These are phyloP conservation scores for Ochotona princeps DNA, from an alignment of 2,113 vertebrate species.

Conservation along the genomic window DNA sequence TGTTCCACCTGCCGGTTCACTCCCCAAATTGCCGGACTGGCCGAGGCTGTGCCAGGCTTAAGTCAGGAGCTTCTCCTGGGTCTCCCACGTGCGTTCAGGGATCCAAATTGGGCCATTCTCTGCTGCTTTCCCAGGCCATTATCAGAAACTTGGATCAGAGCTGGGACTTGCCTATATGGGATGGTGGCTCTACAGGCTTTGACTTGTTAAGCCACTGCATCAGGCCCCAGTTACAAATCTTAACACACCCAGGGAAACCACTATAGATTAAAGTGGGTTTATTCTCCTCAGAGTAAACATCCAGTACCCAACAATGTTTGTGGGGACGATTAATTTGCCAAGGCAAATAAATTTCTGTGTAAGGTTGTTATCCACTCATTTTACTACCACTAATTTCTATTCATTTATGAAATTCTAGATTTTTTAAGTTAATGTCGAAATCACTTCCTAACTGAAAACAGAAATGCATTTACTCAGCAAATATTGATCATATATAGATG, in stretches of 20 bases:
- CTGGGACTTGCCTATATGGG: too few species aligned
- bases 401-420: not conserved
- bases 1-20: too few species aligned
- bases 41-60: too few species aligned
- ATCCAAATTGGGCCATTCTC: too few species aligned
- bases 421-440: conserved; percentile 14
- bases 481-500: not conserved
- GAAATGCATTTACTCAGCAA: not conserved
- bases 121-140: too few species aligned
- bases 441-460: not conserved
- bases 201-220: too few species aligned
- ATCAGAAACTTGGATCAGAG: too few species aligned
- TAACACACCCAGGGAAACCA: not conserved
- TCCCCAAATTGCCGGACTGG: too few species aligned
- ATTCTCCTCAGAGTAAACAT: not conserved
- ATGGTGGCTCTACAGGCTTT: too few species aligned
- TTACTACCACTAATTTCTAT: not conserved
- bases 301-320: not conserved
- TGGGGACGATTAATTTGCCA: not conserved
- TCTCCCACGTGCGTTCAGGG: too few species aligned
- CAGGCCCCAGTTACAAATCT: not conserved
- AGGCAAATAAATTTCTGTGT: not conserved
- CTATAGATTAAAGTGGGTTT: not conserved
- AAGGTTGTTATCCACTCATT: not conserved
- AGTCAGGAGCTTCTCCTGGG: too few species aligned